Evolutionary conservation across 2,888 invertebrate genomes (phyloP), one percentile per base, ranked within the genome.

Genomic region (Parnassius orleans): DNA sequence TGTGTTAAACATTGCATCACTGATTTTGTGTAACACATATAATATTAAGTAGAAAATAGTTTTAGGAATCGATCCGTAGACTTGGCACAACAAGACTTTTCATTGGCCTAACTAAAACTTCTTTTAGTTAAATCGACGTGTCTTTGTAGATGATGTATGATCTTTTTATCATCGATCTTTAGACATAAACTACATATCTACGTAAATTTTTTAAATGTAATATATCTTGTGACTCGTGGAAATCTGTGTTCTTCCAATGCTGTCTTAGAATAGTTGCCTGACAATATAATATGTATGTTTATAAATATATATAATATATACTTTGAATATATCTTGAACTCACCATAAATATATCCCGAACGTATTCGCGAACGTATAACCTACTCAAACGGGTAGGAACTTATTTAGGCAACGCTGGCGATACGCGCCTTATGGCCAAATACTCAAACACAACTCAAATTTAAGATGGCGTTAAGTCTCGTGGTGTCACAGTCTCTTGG

Each of bases 161-260:
- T 78, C 77, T 78, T 83, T 81, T 76, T 71, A 78, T 78, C 66
- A 70, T 86, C 75, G 81, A 74, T 87, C 83, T 33, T 86, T 87
- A 86, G 83, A 78, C 79, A 81, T 79, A 79, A 81, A 76, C 74
- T 83, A 84, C 84, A 90, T 89, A 88, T 89, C 86, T 83, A 73
- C 69, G 69, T 69, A 69, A 78, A 48, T 70, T 77, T 76, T 73
- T 77, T 33, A 33, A 74, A 72, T 77, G 71, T 80, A 77, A 75
- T 72, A 73, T 75, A 78, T 77, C 75, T 80, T 73, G 33, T 33
- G 33, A 33, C 33, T 33, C 33, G 5, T 33, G 5, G 69, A 81
- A 83, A 86, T 86, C 83, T 88, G 78, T 87, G 87, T 87, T 87
- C 90, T 88, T 89, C 87, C 87, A 87, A 72, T 78, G 78, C 80